Percentiles rank a stretch among this genome's conserved stretches.
These are phyloP conservation scores for Ptychoptera albimana DNA, from an alignment of 2,888 invertebrate genomes.

Conservation along the genomic window DNA sequence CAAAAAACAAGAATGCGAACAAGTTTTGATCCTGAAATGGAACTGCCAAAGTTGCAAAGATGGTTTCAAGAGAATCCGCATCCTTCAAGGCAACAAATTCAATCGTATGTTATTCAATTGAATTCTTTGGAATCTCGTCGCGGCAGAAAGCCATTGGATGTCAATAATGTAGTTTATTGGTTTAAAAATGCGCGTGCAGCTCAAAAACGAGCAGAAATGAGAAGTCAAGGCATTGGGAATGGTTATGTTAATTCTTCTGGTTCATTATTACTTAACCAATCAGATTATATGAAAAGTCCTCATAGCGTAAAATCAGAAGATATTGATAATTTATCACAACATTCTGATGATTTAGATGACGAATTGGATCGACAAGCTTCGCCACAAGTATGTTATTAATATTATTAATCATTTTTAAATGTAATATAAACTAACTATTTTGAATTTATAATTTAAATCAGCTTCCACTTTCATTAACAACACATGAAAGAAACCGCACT, in stretches of 20 bases:
- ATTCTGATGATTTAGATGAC: conserved; percentile 52
- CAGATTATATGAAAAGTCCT: conserved; percentile 50
- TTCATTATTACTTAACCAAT: conserved; percentile 35
- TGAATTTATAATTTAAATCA: background rate
- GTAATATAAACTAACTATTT: background rate
- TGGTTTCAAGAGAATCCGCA: conserved; percentile 98
- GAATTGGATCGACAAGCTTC: conserved; percentile 44
- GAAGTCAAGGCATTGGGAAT: conserved; percentile 34
- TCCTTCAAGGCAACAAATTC: conserved; percentile 91
- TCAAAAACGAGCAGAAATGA: conserved; percentile 76
- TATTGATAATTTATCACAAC: conserved; percentile 50
- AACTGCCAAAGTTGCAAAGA: conserved; percentile 85
- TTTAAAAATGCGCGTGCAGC: conserved; percentile 97
- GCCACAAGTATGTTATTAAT: conserved; percentile 34
- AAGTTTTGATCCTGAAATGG: conserved; percentile 92
- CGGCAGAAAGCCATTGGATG: conserved; percentile 84
- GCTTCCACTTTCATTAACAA: conserved; percentile 49
- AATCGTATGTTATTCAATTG: conserved; percentile 85
- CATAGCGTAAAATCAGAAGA: conserved; percentile 40
- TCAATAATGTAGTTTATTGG: conserved; percentile 93
- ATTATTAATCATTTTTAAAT: background rate
- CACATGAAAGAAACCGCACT: conserved; percentile 29
- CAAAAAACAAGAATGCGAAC: conserved; percentile 92
- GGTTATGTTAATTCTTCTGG: conserved; percentile 20
- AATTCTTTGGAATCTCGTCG: conserved; percentile 84